Base-by-base conservation (phyloP, 2,797 vertebrate species). In the Micropoecilia bifurca region DNA sequence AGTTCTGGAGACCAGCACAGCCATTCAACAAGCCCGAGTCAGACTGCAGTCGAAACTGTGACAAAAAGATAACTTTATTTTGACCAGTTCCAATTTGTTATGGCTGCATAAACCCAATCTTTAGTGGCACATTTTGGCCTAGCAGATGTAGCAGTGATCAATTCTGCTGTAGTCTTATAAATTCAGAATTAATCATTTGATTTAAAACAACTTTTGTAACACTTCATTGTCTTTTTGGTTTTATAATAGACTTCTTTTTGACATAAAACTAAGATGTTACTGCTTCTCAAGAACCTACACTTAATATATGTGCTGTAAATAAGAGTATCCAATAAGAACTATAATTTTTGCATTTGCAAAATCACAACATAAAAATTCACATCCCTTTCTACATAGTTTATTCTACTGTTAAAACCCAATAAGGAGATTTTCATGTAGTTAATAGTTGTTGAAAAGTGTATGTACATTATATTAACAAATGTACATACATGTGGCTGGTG, bases 31-130 rank as follows among this genome's bases (percentile, higher is more conserved):
- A 73, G 75, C 46, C 7, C 9, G 22, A 47, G 53, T 39, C 46
- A 22, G 47, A 50, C 30, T 48, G 59, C 28, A 75, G 48, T 9
- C 20, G 55, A 61, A 68, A 73, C 50, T 77, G 66, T 25, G 33
- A 73, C 61, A 48, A 73, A 55, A 74, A 43, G 30, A 57, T 28
- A 59, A 41, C 66, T 73, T 68, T 46, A 53, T 72, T 77, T 77
- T 46, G 59, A 47, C 63, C 28, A 30, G 61, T 46, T 48, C 48
- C 4, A 8, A 30, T 45, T 53, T 45, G 45, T 59, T 33, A 53
- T 48, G 45, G 46, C 22, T 45, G 53, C 16, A 74, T 25, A 8
- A 28, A n/a, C 13, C 30, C 4, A 2, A 66, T 66, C 20, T 14
- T 41, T 14, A 41, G 50, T 30, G 20, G 48, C 28, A 45, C 50